These are phyloP conservation scores for Clanis bilineata DNA, from an alignment of 2,888 invertebrate species.

Conservation along the genomic window DNA sequence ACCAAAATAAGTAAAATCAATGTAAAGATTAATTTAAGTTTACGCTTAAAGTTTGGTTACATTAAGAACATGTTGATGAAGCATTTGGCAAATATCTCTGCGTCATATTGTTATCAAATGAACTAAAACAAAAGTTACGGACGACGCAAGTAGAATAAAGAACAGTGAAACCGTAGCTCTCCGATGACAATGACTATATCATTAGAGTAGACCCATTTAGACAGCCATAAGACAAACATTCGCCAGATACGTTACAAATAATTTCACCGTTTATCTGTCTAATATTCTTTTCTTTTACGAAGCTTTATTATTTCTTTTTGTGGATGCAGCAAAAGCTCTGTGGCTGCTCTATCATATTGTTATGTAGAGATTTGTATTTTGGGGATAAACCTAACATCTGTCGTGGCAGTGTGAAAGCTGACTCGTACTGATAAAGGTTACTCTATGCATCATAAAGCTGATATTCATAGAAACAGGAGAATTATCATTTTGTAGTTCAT, in stretches of 20 bases:
- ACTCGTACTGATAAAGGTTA: too few relatives aligned
- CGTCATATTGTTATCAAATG: conserved; percentile 10
- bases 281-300: not conserved
- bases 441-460: too few relatives aligned
- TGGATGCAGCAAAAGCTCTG: not conserved
- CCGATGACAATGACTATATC: conserved; percentile 28
- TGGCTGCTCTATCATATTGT: not conserved
- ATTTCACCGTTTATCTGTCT: not conserved
- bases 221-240: conserved; percentile 23
- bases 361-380: not conserved
- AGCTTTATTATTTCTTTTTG: not conserved
- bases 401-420: too few relatives aligned
- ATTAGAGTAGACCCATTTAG: conserved; percentile 28
- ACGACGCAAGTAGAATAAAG: conserved; percentile 18
- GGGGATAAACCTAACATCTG: too few relatives aligned
- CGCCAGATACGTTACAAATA: not conserved
- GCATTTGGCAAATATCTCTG: conserved; percentile 13
- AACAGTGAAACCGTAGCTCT: conserved; percentile 24
- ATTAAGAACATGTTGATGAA: conserved; percentile 3
- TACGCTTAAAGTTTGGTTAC: not conserved
- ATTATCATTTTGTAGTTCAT: too few relatives aligned
- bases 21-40: not conserved
- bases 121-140: conserved; percentile 15
- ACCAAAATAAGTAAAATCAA: too few relatives aligned
- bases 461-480: too few relatives aligned